A percentile compares a stretch with the other conserved stretches of the same genome.
Conservation (phyloP, 2,113 vertebrate species). For the Poeciliopsis prolifica region DNA sequence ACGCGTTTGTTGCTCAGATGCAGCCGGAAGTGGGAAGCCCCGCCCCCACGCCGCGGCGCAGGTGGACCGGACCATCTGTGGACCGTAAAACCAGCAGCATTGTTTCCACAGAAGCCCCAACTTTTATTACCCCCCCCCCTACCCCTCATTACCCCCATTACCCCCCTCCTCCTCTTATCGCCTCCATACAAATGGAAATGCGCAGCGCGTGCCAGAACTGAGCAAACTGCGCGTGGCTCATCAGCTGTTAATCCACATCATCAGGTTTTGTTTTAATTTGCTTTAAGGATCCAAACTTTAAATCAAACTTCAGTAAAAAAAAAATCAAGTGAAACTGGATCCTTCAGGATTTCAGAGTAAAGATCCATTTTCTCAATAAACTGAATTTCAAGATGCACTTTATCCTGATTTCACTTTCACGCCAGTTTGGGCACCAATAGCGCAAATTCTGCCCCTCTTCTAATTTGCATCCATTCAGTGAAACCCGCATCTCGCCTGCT, state of each 20-base stretch:
- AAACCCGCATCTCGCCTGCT: slow-evolving; percentile 7
- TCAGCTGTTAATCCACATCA: slow-evolving; percentile 70
- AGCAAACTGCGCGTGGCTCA: slow-evolving; percentile 68
- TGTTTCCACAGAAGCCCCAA: slow-evolving; percentile 74
- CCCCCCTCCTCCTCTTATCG: neutral
- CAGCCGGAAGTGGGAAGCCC: slow-evolving; percentile 49
- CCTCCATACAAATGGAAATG: slow-evolving; percentile 80
- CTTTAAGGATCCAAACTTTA: too few relatives aligned
- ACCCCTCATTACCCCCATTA: slow-evolving; percentile 28
- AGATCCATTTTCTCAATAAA: too few relatives aligned
- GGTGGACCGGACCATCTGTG: slow-evolving; percentile 82
- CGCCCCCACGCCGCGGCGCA: slow-evolving; percentile 50
- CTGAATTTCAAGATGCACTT: too few relatives aligned
- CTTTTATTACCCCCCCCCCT: slow-evolving; percentile 36
- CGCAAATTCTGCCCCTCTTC: neutral
- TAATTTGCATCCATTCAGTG: slow-evolving; percentile 30
- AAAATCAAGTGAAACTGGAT: too few relatives aligned
- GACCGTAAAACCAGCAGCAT: slow-evolving; percentile 68
- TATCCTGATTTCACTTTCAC: neutral
- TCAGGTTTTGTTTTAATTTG: too few relatives aligned
- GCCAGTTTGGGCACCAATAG: neutral
- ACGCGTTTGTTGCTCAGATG: slow-evolving; percentile 1
- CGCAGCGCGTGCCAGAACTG: slow-evolving; percentile 80
- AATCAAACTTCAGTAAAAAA: too few relatives aligned
- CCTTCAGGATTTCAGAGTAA: too few relatives aligned